Evolutionary conservation across 2,113 vertebrate genomes (phyloP).

Genomic region (Heterochromis multidens): DNA sequence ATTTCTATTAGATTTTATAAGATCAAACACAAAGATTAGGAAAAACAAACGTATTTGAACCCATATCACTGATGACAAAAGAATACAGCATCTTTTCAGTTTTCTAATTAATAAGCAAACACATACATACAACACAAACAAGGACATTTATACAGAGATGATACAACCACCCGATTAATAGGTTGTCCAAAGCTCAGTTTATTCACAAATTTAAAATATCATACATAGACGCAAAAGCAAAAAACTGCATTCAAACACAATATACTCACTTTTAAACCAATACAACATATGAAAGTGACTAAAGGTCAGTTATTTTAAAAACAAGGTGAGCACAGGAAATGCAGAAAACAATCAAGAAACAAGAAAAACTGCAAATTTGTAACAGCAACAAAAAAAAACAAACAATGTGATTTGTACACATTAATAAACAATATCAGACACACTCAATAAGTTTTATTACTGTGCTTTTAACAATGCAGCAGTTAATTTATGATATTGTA

Average conservation of each 20-base stretch:
- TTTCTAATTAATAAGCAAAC: not conserved
- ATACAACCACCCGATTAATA: not conserved
- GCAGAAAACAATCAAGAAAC: not conserved
- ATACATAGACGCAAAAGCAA: slow-evolving; percentile 11
- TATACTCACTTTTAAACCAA: not conserved
- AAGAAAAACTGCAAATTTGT: not conserved
- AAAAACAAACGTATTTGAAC: not conserved
- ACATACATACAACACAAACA: not conserved
- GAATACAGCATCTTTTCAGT: not conserved
- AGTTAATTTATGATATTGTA: not conserved
- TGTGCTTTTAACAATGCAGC: not conserved
- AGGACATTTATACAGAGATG: not conserved
- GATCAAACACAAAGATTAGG: not conserved
- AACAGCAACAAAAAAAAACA: not conserved
- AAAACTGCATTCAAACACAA: not conserved
- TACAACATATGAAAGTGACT: not conserved
- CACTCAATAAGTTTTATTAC: not conserved
- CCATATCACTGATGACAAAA: not conserved
- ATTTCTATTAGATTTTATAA: not conserved
- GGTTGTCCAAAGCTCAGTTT: slow-evolving; percentile 14
- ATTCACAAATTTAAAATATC: slow-evolving; percentile 50
- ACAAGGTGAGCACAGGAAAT: not conserved
- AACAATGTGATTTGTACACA: slow-evolving; percentile 11
- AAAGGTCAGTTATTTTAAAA: not conserved
- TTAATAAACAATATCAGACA: not conserved